A percentile compares a stretch with the other conserved stretches of the same genome.
phyloP scores from a whole-genome alignment of 2,797 vertebrate species.

The Triplophysa yarkandensis region DNA sequence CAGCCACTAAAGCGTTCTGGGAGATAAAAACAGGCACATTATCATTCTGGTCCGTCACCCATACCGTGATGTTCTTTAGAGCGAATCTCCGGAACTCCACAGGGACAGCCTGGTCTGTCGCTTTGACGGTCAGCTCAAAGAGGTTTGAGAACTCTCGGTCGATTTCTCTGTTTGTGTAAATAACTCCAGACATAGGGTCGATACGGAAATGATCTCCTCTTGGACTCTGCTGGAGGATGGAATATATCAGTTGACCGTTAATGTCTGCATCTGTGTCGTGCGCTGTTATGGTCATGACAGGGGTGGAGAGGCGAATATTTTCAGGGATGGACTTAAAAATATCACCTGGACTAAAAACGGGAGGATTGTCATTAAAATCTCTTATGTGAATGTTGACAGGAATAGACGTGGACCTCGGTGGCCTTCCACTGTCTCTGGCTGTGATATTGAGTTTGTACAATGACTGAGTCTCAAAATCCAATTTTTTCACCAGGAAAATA shows the following conservation, averaged over 20 bases:
- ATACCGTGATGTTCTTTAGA: conserved; percentile 93
- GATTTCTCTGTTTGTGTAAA: conserved; percentile 87
- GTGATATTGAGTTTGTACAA: conserved; percentile 94
- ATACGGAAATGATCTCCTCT: conserved; percentile 90
- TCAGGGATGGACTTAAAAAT: conserved; percentile 95
- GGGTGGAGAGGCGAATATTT: conserved; percentile 88
- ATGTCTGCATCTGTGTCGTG: conserved; percentile 95
- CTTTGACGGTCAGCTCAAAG: conserved; percentile 94
- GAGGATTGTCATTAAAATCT: conserved; percentile 97
- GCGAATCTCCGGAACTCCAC: conserved; percentile 88
- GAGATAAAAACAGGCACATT: conserved; percentile 90
- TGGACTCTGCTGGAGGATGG: conserved; percentile 91
- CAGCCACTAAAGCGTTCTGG: conserved; percentile 90
- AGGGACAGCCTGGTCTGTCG: conserved; percentile 90
- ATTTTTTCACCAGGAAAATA: conserved; percentile 90
- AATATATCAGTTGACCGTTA: conserved; percentile 90
- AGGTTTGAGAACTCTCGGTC: conserved; percentile 95
- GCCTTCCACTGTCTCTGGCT: conserved; percentile 90
- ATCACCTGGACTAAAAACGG: conserved; percentile 89
- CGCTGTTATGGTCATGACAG: conserved; percentile 87
- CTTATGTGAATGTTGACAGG: conserved; percentile 91
- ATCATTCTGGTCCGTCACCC: conserved; percentile 95
- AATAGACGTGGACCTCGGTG: conserved; percentile 87
- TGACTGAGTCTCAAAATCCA: conserved; percentile 95
- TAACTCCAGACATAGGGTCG: conserved; percentile 81